These are phyloP conservation scores for Cephalopachus bancanus DNA, from an alignment of 2,797 vertebrate species.

Conservation along the genomic window DNA sequence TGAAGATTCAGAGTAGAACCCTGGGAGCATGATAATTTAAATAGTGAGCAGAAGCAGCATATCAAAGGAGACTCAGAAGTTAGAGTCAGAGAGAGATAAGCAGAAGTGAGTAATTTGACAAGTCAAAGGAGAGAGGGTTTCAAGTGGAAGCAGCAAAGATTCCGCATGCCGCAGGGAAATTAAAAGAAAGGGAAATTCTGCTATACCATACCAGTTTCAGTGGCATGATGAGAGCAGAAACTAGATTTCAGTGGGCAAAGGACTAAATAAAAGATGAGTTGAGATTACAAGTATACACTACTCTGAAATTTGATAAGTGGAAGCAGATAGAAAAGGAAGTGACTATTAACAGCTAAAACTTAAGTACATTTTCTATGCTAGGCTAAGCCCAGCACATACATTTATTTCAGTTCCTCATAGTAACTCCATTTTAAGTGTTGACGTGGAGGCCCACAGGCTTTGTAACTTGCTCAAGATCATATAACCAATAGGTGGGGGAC, in stretches of 20 bases:
- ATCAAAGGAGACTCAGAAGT: neutral
- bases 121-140: neutral
- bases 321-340: neutral
- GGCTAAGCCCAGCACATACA: neutral
- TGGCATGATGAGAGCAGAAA: neutral
- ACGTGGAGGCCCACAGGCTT: neutral
- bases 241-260: neutral
- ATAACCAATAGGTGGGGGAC: neutral
- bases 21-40: neutral
- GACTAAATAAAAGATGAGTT: neutral
- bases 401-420: conserved; percentile 53
- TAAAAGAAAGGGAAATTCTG: neutral
- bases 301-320: neutral
- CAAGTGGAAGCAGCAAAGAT: neutral
- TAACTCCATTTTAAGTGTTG: neutral
- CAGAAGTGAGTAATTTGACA: neutral
- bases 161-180: neutral
- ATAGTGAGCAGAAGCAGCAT: neutral
- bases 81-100: neutral
- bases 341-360: neutral
- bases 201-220: neutral
- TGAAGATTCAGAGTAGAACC: neutral
- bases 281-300: neutral
- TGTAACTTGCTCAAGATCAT: conserved; percentile 4
- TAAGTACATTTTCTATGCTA: neutral